phyloP scores from a whole-genome alignment of 2,888 invertebrate species.

The Notodonta ziczac region DNA sequence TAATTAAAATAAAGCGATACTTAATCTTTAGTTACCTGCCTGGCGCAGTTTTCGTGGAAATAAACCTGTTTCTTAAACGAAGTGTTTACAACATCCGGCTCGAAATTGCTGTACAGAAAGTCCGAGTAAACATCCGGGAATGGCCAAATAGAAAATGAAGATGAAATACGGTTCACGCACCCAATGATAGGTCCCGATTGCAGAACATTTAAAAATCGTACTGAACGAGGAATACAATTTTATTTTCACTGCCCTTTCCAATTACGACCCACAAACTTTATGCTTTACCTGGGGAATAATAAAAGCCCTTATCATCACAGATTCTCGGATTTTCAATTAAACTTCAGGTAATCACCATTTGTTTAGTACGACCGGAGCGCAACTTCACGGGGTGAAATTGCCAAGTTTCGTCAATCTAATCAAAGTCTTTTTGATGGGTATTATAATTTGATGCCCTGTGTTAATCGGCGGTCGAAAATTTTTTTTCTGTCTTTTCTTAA shows the following conservation, averaged over 20 bases:
- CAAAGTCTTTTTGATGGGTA: conserved; percentile 49
- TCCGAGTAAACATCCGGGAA: conserved; percentile 25
- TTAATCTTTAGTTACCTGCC: conserved; percentile 13
- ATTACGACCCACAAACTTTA: conserved; percentile 55
- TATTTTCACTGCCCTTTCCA: conserved; percentile 51
- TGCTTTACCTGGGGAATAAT: conserved; percentile 58
- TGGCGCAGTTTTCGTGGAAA: conserved; percentile 15
- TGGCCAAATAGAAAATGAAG: conserved; percentile 32
- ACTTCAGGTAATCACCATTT: conserved; percentile 64
- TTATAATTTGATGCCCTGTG: conserved; percentile 37
- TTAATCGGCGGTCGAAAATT: background rate
- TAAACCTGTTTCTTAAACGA: conserved; percentile 24
- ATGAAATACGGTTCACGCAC: conserved; percentile 22
- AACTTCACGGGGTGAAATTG: conserved; percentile 46
- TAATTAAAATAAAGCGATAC: too few relatives aligned
- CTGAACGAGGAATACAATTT: conserved; percentile 37
- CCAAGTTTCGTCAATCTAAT: conserved; percentile 56
- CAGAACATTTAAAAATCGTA: conserved; percentile 21
- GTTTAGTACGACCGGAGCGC: conserved; percentile 52
- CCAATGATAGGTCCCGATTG: conserved; percentile 10
- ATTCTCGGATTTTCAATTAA: conserved; percentile 65
- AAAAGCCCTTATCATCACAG: conserved; percentile 62
- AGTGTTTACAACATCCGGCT: conserved; percentile 26
- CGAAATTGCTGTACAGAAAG: conserved; percentile 32
- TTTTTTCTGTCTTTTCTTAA: background rate